Percentiles rank a stretch among this genome's conserved stretches.
Conservation (phyloP, 2,113 vertebrate species). For the Nanger granti region DNA sequence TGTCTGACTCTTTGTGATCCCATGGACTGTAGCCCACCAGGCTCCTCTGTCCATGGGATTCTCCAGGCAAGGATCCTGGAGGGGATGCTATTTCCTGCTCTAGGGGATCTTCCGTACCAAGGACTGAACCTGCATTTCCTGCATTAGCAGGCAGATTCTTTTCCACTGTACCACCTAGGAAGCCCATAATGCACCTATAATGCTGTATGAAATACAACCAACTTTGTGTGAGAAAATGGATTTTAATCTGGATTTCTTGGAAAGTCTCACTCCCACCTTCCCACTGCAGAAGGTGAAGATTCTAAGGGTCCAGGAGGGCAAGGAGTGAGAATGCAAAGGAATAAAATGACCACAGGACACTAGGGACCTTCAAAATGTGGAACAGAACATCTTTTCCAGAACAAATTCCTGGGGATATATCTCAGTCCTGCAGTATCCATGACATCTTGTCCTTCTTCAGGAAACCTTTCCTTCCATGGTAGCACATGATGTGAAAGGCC, state of each 20-base stretch:
- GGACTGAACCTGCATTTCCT: neutral
- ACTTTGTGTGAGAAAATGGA: neutral
- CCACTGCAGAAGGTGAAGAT: neutral
- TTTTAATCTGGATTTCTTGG: neutral
- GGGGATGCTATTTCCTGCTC: neutral
- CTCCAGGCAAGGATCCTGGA: neutral
- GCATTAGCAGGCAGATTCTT: neutral
- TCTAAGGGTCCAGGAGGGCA: too few relatives aligned
- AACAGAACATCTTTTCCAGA: neutral
- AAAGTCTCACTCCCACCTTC: neutral
- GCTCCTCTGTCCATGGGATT: neutral
- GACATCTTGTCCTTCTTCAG: neutral
- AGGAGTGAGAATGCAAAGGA: neutral
- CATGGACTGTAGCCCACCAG: neutral
- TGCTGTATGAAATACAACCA: neutral
- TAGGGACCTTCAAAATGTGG: neutral
- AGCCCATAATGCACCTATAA: neutral
- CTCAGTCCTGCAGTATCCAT: neutral
- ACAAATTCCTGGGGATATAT: neutral
- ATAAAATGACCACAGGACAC: neutral
- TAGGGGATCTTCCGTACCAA: neutral
- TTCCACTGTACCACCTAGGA: neutral
- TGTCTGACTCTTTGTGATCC: neutral
- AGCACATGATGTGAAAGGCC: fast-evolving
- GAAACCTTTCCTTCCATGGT: neutral